A percentile compares a stretch with the other conserved stretches of the same genome.
phyloP scores from a whole-genome alignment of 2,113 vertebrate species.

The Burhinus bistriatus region DNA sequence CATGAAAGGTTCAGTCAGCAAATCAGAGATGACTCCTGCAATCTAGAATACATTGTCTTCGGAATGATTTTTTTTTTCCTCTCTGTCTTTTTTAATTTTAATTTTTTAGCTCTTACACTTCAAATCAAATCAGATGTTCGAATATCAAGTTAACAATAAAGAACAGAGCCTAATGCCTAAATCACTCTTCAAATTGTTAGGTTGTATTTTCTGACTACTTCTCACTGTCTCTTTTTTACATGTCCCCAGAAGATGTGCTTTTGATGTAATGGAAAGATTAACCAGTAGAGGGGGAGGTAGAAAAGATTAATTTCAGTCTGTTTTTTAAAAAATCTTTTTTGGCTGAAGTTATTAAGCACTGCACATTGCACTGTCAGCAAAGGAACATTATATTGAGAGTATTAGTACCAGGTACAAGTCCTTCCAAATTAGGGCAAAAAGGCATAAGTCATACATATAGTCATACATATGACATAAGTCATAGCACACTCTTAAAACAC shows the following conservation, averaged over 20 bases:
- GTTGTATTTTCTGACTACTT: neutral
- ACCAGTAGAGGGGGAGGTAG: neutral
- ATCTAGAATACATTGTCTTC: neutral
- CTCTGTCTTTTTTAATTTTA: too few species aligned
- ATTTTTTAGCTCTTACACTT: neutral
- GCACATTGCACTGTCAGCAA: accelerated
- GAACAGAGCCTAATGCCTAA: neutral
- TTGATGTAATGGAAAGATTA: neutral
- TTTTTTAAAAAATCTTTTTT: neutral
- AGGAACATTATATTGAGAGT: neutral
- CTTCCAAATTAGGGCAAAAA: neutral
- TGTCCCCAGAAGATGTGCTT: neutral
- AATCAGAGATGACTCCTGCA: neutral
- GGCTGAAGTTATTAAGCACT: neutral
- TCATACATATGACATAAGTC: neutral
- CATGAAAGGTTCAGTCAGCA: neutral
- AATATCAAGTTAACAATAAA: neutral
- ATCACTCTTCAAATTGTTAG: neutral
- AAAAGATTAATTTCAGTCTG: neutral
- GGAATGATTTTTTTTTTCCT: neutral
- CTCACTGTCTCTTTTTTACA: neutral
- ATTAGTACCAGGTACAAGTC: neutral
- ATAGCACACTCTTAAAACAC: neutral
- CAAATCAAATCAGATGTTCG: neutral
- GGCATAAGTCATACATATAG: neutral